Percentiles rank a stretch among this genome's conserved stretches.
Conservation (phyloP, 2,797 vertebrate species). For the Propithecus perrieri region DNA sequence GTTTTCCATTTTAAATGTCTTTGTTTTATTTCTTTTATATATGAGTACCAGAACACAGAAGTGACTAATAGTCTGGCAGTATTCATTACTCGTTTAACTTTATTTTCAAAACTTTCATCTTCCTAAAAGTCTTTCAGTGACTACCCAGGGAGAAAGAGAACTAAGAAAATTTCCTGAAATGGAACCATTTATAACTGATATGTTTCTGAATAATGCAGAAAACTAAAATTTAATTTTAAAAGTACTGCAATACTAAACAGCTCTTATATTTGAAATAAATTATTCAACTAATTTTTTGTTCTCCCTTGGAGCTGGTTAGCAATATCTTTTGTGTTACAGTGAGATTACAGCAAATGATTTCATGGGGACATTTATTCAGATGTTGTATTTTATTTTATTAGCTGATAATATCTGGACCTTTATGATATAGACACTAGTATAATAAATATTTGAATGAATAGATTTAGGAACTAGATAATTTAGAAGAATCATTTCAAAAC, state of each 20-base stretch:
- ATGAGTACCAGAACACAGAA: not conserved
- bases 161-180: constrained; percentile 63
- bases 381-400: constrained; percentile 62
- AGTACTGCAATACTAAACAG: constrained; percentile 37
- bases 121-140: constrained; percentile 47
- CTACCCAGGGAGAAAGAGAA: constrained; percentile 44
- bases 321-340: constrained; percentile 59
- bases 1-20: constrained; percentile 44
- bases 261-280: constrained; percentile 61
- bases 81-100: constrained; percentile 55
- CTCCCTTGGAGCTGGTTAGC: constrained; percentile 55
- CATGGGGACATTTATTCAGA: constrained; percentile 63
- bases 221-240: constrained; percentile 71
- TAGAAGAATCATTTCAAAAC: constrained; percentile 52
- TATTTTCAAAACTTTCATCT: constrained; percentile 54
- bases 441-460: constrained; percentile 64
- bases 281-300: constrained; percentile 66
- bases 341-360: constrained; percentile 64
- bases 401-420: constrained; percentile 50
- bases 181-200: constrained; percentile 36
- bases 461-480: constrained; percentile 56
- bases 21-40: constrained; percentile 51
- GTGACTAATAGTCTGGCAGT: constrained; percentile 30
- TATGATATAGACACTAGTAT: constrained; percentile 36
- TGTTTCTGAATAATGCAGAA: constrained; percentile 67